Evolutionary conservation across 2,113 vertebrate species (phyloP), one percentile per base, ranked within the genome.

Genomic region (Ancistrus triradiatus): DNA sequence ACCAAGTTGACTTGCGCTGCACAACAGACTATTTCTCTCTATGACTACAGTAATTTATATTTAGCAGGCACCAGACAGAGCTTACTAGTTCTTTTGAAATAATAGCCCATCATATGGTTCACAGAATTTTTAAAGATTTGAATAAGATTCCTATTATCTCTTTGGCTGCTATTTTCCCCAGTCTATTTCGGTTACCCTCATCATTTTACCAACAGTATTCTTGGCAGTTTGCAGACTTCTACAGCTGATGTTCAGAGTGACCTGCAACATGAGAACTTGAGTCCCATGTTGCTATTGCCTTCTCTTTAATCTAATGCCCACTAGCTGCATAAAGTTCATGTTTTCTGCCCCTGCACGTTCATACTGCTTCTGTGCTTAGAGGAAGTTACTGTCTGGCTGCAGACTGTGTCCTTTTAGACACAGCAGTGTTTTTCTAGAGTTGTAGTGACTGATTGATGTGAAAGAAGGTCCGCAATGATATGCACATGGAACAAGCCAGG

Each of bases 121-220:
- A 10, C 31, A 61, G 14, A 43, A 13, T 19, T n/a, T 56, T 22
- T 56, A 35, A 21, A 8, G 1, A 17, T 17, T 27, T 56, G 21
- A 24, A 65, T 24, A 25, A 25, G 27, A 9, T 33, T 24, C 27
- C 31, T 21, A 24, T 18, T 55, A 37, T 55, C 5, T 5, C 38
- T 22, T 25, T 24, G 31, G 44, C 33, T 55, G 59, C 27, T 6
- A 33, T 58, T 60, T 38, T 72, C 66, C n/a, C 68, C 72, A 71
- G 63, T 81, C 66, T 80, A 79, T 77, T 31, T 69, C 56, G 66
- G 66, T 62, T 11, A 6, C 3, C 5, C 52, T 28, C 40, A 22
- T 69, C 33, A 53, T 59, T 46, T 48, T 35, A 38, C 47, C 38
- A 52, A 19, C 35, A 25, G 19, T n/a, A 2, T 18, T 14, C 47